Evolutionary conservation across 2,888 invertebrate genomes (phyloP).

Genomic region (Frankliniella fusca): DNA sequence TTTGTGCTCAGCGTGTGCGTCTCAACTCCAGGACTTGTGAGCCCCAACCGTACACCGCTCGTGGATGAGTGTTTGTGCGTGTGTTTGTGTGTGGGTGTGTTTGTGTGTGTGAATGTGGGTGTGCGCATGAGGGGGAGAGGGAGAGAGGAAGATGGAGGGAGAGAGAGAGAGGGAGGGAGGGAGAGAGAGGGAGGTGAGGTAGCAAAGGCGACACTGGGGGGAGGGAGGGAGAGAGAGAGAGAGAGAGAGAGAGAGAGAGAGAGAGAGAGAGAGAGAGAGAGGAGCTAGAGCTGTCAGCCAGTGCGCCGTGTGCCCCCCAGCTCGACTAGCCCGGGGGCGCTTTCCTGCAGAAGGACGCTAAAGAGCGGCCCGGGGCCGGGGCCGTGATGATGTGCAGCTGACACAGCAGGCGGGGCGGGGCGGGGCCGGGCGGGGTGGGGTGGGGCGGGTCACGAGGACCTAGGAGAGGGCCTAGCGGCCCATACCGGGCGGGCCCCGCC

Average conservation of each 20-base stretch:
- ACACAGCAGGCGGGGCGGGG: neutral
- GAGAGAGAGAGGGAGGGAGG: neutral
- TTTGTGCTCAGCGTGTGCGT: too few species aligned
- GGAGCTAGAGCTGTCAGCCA: too few species aligned
- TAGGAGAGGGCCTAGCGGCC: neutral
- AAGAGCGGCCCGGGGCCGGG: neutral
- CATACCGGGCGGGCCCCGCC: too few species aligned
- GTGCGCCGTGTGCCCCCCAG: neutral
- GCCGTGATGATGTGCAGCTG: slow-evolving; percentile 13
- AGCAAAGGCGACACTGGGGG: too few species aligned
- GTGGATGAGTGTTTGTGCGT: too few species aligned
- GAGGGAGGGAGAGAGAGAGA: neutral
- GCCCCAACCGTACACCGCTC: neutral
- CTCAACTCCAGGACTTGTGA: too few species aligned
- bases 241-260: too few species aligned
- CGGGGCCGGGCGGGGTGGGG: neutral
- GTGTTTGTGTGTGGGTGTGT: neutral
- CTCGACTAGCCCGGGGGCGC: neutral
- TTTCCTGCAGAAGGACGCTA: slow-evolving; percentile 10
- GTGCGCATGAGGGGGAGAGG: too few species aligned
- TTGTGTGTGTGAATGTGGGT: neutral
- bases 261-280: too few species aligned
- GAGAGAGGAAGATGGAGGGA: too few species aligned
- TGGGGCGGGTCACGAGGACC: neutral
- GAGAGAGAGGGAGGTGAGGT: neutral